Conservation (phyloP, 2,888 invertebrate genomes). For the Zhengitettix transpicula region DNA sequence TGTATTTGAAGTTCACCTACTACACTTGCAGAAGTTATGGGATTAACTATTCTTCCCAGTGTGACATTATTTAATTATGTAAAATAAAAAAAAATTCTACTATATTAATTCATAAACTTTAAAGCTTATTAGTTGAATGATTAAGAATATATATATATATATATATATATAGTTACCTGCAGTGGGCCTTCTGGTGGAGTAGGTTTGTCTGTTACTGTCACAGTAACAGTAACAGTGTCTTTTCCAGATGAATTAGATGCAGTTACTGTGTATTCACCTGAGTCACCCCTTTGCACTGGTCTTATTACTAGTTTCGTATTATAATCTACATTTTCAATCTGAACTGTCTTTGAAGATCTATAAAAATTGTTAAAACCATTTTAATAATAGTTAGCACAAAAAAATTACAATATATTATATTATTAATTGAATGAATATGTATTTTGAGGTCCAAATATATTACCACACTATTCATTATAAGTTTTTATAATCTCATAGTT, state of each 20-base stretch:
- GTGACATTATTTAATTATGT: no score
- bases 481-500: no score
- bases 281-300: slow-evolving; percentile 64
- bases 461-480: no score
- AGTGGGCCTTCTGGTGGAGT: slow-evolving; percentile 77
- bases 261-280: slow-evolving; percentile 72
- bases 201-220: slow-evolving; percentile 77
- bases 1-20: no score
- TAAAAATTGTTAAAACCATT: background rate
- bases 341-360: slow-evolving; percentile 43
- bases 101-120: background rate
- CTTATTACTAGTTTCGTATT: slow-evolving; percentile 73
- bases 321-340: slow-evolving; percentile 72
- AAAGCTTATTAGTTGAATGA: background rate
- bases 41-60: background rate
- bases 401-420: no score
- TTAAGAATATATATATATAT: background rate
- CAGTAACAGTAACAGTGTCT: slow-evolving; percentile 65
- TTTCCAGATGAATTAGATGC: slow-evolving; percentile 79
- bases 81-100: background rate
- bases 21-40: background rate
- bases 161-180: slow-evolving; percentile 33
- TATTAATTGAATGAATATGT: no score
- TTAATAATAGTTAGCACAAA: no score
- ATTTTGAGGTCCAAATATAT: no score